Evolutionary conservation across 2,888 invertebrate species (phyloP).

Genomic region (Chrysina gloriosa): DNA sequence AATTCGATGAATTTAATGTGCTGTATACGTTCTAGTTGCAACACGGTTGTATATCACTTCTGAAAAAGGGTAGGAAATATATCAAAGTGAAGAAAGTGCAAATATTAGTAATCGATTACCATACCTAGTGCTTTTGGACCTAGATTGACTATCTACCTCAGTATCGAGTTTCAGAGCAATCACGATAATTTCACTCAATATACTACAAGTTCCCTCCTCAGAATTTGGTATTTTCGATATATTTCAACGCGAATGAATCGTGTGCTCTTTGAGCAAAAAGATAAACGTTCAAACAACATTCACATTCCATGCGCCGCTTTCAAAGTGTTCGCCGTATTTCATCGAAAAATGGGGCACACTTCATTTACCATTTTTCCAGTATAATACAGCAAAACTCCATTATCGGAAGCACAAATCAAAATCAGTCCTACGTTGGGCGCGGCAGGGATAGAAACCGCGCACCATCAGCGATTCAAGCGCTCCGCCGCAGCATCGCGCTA

Average conservation of each 20-base stretch:
- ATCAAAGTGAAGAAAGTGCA: too few species aligned
- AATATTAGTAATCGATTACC: too few species aligned
- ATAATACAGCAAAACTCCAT: slow-evolving; percentile 55
- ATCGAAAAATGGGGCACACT: slow-evolving; percentile 33
- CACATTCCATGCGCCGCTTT: not conserved
- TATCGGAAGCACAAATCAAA: slow-evolving; percentile 54
- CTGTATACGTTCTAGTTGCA: too few species aligned
- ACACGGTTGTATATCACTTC: too few species aligned
- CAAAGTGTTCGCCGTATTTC: slow-evolving; percentile 24
- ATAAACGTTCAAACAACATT: slow-evolving; percentile 28
- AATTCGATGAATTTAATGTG: too few species aligned
- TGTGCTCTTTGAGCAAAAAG: slow-evolving; percentile 21
- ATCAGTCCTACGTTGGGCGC: slow-evolving; percentile 43
- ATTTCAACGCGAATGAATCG: slow-evolving; percentile 4
- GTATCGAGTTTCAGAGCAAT: too few species aligned
- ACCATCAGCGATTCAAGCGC: slow-evolving; percentile 26
- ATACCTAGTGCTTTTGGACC: too few species aligned
- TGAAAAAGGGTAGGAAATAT: too few species aligned
- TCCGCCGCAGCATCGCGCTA: slow-evolving; percentile 39
- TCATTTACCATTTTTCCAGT: slow-evolving; percentile 39
- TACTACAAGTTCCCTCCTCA: not conserved
- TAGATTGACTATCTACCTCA: too few species aligned
- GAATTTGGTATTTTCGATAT: not conserved
- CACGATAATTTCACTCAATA: too few species aligned
- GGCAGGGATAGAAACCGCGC: slow-evolving; percentile 18